phyloP scores from a whole-genome alignment of 2,113 vertebrate genomes.

The Natator depressus region DNA sequence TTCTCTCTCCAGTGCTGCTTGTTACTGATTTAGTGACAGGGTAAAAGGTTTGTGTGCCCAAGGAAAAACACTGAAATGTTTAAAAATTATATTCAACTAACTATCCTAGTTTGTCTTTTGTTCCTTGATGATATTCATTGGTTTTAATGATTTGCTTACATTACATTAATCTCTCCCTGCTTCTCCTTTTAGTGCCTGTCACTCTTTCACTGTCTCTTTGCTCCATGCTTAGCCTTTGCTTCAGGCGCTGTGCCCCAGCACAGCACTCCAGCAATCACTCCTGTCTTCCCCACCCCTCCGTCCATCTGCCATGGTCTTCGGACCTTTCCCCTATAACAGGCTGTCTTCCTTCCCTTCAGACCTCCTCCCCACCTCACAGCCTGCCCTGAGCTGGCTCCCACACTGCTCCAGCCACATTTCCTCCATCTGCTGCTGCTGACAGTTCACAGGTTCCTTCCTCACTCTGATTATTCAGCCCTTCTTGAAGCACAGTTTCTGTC shows the following conservation, averaged over 20 bases:
- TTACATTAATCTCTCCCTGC: background rate
- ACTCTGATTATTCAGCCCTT: rapidly evolving
- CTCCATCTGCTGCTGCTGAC: background rate
- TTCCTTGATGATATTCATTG: background rate
- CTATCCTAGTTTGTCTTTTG: background rate
- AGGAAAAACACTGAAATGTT: background rate
- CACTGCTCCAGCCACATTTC: background rate
- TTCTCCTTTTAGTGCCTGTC: background rate
- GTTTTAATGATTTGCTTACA: background rate
- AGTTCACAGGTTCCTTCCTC: background rate
- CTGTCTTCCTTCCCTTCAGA: background rate
- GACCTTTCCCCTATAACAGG: background rate
- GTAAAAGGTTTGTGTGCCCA: background rate
- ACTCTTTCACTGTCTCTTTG: background rate
- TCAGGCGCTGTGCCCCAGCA: rapidly evolving
- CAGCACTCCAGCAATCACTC: background rate
- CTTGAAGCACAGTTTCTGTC: background rate
- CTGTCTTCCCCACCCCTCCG: background rate
- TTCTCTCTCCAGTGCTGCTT: background rate
- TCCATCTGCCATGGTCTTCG: background rate
- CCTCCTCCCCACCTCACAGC: background rate
- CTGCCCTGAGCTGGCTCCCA: background rate
- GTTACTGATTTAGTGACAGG: background rate
- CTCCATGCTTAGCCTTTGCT: rapidly evolving
- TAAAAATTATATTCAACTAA: background rate